Conservation (phyloP, 1,140 invertebrate species). For the Lordiphosa mommai region DNA sequence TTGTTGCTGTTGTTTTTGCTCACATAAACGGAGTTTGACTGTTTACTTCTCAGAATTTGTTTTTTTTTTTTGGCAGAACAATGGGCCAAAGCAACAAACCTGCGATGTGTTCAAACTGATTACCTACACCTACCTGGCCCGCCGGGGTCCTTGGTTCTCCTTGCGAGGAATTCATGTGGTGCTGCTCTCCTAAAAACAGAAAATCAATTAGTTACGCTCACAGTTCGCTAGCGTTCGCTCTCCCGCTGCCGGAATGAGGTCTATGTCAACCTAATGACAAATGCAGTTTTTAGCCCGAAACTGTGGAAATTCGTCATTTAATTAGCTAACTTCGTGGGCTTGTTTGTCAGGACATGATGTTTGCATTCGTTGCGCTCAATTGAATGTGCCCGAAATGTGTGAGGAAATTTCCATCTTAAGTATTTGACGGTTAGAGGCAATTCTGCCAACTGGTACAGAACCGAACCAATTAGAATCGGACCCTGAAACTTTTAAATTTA, state of each 20-base stretch:
- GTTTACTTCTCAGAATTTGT: constrained; percentile 67
- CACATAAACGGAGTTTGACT: constrained; percentile 62
- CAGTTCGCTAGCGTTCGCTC: constrained; percentile 1
- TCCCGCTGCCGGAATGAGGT: constrained; percentile 26
- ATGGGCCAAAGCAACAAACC: constrained; percentile 53
- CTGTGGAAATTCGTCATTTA: constrained; percentile 56
- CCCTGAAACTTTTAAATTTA: no score
- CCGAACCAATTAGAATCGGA: no score
- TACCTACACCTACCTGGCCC: constrained; percentile 57
- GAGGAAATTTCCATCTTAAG: constrained; percentile 37
- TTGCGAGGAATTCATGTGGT: constrained; percentile 22
- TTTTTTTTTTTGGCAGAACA: constrained; percentile 49
- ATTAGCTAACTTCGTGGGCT: constrained; percentile 29
- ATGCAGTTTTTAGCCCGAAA: constrained; percentile 46
- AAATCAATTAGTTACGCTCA: constrained; percentile 74
- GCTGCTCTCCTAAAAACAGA: constrained; percentile 32
- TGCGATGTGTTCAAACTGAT: constrained; percentile 62
- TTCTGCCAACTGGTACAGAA: no score
- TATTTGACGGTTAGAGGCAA: constrained; percentile 30
- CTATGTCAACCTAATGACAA: constrained; percentile 48
- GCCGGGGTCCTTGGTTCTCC: constrained; percentile 7
- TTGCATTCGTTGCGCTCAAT: constrained; percentile 65
- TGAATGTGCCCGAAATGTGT: constrained; percentile 57
- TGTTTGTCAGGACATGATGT: constrained; percentile 30
- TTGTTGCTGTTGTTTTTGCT: no score